Conservation (phyloP, 2,888 invertebrate genomes). For the Unio pictorum region DNA sequence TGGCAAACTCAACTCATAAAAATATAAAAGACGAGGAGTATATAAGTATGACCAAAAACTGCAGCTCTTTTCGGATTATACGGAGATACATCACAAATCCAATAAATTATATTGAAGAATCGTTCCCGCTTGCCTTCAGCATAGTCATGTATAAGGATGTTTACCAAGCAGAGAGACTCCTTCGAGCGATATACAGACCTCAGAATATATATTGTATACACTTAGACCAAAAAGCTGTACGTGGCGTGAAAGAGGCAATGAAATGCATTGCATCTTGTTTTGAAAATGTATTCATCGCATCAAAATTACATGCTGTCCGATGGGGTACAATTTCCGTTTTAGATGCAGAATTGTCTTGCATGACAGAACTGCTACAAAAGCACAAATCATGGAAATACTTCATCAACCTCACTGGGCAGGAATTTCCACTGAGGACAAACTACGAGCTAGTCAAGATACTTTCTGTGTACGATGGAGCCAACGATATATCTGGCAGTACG, state of each 20-base stretch:
- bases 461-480: constrained; percentile 56
- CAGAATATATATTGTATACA: constrained; percentile 62
- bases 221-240: constrained; percentile 41
- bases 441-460: constrained; percentile 61
- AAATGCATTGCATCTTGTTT: constrained; percentile 39
- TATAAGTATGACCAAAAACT: constrained; percentile 20
- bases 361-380: constrained; percentile 39
- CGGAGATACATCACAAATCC: constrained; percentile 23
- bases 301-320: constrained; percentile 35
- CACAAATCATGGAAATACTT: constrained; percentile 62
- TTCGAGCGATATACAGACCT: constrained; percentile 54
- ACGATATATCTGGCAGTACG: constrained; percentile 51
- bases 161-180: constrained; percentile 44
- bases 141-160: constrained; percentile 45
- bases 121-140: constrained; percentile 39
- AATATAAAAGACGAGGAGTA: background rate
- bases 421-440: constrained; percentile 66
- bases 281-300: constrained; percentile 48
- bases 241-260: constrained; percentile 18
- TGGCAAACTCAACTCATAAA: too few species aligned
- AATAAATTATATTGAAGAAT: constrained; percentile 26
- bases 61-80: constrained; percentile 22
- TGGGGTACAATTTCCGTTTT: constrained; percentile 59
- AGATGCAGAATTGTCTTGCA: constrained; percentile 56
- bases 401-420: constrained; percentile 66